phyloP scores from a whole-genome alignment of 1,140 invertebrate species.

The Drosophila bifasciata region DNA sequence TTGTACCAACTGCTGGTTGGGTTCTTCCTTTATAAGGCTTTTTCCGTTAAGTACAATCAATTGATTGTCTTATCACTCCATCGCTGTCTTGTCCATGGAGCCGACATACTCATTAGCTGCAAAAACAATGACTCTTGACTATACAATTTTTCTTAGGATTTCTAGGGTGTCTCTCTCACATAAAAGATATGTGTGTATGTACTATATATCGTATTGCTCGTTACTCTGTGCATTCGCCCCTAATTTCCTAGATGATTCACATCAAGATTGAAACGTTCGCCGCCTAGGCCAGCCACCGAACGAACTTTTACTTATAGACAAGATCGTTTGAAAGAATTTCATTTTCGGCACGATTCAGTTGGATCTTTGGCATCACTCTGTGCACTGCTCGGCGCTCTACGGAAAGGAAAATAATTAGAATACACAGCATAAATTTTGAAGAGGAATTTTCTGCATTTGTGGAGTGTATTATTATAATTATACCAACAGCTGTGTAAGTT shows the following conservation, averaged over 20 bases:
- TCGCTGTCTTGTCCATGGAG: slow-evolving; percentile 3
- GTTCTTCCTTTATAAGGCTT: slow-evolving; percentile 19
- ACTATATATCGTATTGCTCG: background rate
- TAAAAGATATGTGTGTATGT: background rate
- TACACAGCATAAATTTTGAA: background rate
- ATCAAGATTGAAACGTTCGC: slow-evolving; percentile 47
- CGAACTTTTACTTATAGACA: slow-evolving; percentile 31
- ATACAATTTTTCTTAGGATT: background rate
- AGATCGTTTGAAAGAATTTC: slow-evolving; percentile 72
- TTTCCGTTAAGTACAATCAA: slow-evolving; percentile 6
- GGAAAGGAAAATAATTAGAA: slow-evolving; percentile 3
- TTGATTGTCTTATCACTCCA: slow-evolving; percentile 35
- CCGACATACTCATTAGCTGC: slow-evolving; percentile 21
- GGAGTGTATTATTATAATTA: no score
- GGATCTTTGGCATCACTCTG: slow-evolving; percentile 58
- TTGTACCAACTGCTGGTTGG: slow-evolving; percentile 18
- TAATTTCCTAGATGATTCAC: slow-evolving; percentile 10
- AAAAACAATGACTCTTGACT: slow-evolving; percentile 4
- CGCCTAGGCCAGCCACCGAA: slow-evolving; percentile 38
- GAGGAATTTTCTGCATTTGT: slow-evolving; percentile 9
- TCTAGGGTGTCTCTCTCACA: background rate
- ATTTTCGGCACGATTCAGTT: slow-evolving; percentile 64
- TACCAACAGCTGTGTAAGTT: slow-evolving; percentile 51
- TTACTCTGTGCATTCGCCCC: background rate
- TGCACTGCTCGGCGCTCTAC: slow-evolving; percentile 24